Evolutionary conservation across 2,797 vertebrate species (phyloP).

Genomic region (Acridotheres tristis): DNA sequence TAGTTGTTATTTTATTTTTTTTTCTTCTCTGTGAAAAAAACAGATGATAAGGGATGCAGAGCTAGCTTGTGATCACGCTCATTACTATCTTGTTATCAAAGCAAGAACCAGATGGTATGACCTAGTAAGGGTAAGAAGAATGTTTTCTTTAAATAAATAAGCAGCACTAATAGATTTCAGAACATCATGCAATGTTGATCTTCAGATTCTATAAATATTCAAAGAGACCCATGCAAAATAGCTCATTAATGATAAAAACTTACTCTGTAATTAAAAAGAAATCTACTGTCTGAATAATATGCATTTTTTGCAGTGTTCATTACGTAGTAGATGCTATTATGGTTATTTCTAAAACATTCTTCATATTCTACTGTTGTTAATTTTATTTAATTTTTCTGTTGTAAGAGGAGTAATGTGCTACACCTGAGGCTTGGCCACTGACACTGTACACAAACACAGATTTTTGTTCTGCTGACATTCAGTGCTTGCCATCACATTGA

Average conservation of each 20-base stretch:
- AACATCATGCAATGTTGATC: conserved; percentile 55
- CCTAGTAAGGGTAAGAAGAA: conserved; percentile 78
- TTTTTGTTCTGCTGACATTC: background rate
- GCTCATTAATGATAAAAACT: conserved; percentile 63
- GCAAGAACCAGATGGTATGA: conserved; percentile 80
- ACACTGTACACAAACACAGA: background rate
- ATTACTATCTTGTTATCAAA: conserved; percentile 79
- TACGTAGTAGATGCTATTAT: background rate
- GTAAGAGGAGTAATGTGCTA: background rate
- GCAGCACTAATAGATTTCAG: conserved; percentile 50
- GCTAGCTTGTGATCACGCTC: conserved; percentile 81
- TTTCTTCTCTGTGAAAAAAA: conserved; percentile 68
- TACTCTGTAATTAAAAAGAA: conserved; percentile 13
- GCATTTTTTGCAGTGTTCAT: background rate
- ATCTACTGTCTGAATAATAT: background rate
- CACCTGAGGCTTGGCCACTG: background rate
- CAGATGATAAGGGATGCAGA: conserved; percentile 71
- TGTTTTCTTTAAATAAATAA: conserved; percentile 57
- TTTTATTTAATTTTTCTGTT: background rate
- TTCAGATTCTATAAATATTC: conserved; percentile 60
- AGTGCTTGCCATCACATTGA: background rate
- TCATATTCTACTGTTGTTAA: background rate
- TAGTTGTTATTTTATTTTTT: conserved; percentile 6
- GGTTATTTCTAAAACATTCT: background rate
- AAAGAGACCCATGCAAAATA: conserved; percentile 42